Evolutionary conservation across 2,113 vertebrate genomes (phyloP).

Genomic region (Eonycteris spelaea): DNA sequence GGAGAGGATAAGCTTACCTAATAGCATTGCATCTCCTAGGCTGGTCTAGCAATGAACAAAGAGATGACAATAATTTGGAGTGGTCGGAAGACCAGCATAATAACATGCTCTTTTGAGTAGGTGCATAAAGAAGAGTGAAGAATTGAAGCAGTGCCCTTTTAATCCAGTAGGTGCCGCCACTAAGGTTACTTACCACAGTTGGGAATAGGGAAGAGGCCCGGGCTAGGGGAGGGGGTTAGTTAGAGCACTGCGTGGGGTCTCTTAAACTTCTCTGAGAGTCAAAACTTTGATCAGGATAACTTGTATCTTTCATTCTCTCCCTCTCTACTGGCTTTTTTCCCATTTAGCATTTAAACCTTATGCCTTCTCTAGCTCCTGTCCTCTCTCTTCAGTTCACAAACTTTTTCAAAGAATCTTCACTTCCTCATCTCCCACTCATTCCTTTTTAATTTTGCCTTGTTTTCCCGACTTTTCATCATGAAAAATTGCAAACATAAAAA

Average conservation of each 20-base stretch:
- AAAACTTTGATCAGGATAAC: background rate
- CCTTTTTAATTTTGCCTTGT: background rate
- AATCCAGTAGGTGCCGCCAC: slow-evolving; percentile 60
- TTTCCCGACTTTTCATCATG: background rate
- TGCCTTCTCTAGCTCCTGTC: background rate
- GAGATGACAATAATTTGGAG: background rate
- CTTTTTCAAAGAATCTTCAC: background rate
- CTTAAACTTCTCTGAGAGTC: background rate
- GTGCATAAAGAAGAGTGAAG: background rate
- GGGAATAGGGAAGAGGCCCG: background rate
- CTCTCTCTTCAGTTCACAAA: background rate
- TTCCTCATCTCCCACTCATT: background rate
- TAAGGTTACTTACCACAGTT: background rate
- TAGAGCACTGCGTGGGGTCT: background rate
- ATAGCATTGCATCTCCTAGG: background rate
- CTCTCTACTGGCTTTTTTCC: background rate
- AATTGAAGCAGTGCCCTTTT: background rate
- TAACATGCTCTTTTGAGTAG: background rate
- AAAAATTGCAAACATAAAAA: slow-evolving; percentile 8
- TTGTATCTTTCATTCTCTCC: background rate
- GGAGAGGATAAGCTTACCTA: background rate
- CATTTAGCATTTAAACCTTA: background rate
- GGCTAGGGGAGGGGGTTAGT: rapidly evolving
- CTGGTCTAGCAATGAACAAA: background rate
- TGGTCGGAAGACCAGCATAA: background rate